Base-by-base conservation (phyloP, 2,113 vertebrate genomes). In the Elephas maximus region DNA sequence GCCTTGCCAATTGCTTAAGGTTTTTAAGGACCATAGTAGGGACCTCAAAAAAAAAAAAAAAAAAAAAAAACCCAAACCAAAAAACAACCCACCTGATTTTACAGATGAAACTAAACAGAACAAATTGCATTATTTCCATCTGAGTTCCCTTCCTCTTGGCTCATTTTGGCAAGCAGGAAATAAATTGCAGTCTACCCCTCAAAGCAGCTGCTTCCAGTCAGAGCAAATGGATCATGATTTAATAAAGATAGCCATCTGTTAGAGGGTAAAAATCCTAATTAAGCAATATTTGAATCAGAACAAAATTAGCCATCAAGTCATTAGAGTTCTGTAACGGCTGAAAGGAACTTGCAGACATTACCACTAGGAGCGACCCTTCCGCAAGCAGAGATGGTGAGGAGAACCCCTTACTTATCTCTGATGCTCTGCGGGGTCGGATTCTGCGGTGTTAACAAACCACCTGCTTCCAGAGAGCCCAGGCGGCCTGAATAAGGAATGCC, bases 171-270 rank as follows among this genome's bases (percentile, higher is more conserved):
- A 91, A n/a, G 3, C 23, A 71, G 93, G 77, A 98, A 98, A 98
- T 96, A 98, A 97, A 98, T 98, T 93, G 95, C 51, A 80, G 41
- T 88, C 62, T 53, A 94, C 94, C 95, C 30, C 63, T 30, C 41
- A 95, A 96, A 0, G 30, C 98, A 98, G 97, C 97, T 98, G 98
- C 96, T 98, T 98, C 95, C 60, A 94, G 97, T 98, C 98, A 81
- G 37, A 82, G 96, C 33, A 77, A 97, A 96, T 97, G 98, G 98
- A 97, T 98, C 93, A 94, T 98, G 97, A 98, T 98, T 98, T 97
- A 98, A 98, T 98, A 97, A 97, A 98, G 97, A 98, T 79, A 97
- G 80, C 98, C 97, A 98, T 98, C 98, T 99, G 98, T 63, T 98
- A 73, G 63, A 90, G 94, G 95, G 83, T 95, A 96, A 97, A 93